Evolutionary conservation across 2,113 vertebrate genomes (phyloP).

Genomic region (Pyxicephalus adspersus): DNA sequence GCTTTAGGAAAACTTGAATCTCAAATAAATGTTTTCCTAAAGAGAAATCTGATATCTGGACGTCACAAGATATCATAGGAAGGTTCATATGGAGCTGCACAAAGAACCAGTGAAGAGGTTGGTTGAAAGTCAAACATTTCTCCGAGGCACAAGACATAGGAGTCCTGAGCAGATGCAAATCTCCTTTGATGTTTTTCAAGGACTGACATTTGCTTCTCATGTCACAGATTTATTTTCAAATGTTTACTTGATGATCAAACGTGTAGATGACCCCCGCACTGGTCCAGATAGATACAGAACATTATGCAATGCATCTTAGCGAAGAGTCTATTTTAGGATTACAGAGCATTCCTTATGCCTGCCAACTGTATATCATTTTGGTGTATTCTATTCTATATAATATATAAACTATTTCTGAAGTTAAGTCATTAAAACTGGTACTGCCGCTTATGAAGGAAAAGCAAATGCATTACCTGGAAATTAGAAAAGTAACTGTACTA

Average conservation of each 20-base stretch:
- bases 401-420: too few species aligned
- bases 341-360: too few species aligned
- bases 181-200: constrained; percentile 2
- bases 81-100: not conserved
- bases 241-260: constrained; percentile 8
- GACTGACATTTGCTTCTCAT: constrained; percentile 3
- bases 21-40: not conserved
- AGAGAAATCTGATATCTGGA: too few species aligned
- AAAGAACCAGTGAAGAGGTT: constrained; percentile 6
- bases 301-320: not conserved
- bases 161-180: constrained; percentile 24
- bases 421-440: too few species aligned
- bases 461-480: too few species aligned
- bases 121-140: constrained; percentile 32
- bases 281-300: not conserved
- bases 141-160: not conserved
- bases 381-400: too few species aligned
- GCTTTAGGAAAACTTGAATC: not conserved
- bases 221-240: constrained; percentile 33
- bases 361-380: too few species aligned
- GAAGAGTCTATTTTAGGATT: constrained; percentile 10
- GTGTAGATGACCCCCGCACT: not conserved
- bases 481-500: too few species aligned
- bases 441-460: too few species aligned
- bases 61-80: not conserved